These are phyloP conservation scores for Rhineura floridana DNA, from an alignment of 2,113 vertebrate species.

Conservation along the genomic window DNA sequence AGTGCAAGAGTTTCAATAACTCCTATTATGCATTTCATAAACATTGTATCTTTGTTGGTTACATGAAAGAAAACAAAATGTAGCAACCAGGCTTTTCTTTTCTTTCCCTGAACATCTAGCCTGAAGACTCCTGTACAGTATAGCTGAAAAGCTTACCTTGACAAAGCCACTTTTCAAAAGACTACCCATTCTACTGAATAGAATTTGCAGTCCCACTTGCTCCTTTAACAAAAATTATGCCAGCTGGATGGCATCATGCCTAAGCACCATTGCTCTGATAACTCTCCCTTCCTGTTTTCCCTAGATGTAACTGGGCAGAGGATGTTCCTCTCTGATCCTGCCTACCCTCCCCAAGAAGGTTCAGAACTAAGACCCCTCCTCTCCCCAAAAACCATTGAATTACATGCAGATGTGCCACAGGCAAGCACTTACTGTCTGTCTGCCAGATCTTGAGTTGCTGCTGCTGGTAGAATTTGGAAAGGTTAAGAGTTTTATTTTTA, in stretches of 20 bases:
- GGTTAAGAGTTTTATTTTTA: neutral
- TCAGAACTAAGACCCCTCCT: neutral
- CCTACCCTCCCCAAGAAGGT: neutral
- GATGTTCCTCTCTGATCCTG: neutral
- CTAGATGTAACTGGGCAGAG: neutral
- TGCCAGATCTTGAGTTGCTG: neutral
- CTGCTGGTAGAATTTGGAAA: neutral
- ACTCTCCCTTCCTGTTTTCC: neutral
- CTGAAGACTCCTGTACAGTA: neutral
- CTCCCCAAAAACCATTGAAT: neutral
- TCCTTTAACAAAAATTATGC: neutral
- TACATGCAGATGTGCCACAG: neutral
- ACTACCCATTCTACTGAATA: neutral
- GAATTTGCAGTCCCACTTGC: neutral
- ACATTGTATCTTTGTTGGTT: neutral
- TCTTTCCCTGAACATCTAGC: neutral
- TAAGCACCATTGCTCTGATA: neutral
- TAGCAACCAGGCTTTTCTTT: neutral
- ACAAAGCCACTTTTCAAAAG: neutral
- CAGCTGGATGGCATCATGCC: too few species aligned
- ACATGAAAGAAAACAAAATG: neutral
- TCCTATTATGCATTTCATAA: neutral
- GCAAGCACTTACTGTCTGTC: neutral
- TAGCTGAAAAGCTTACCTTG: neutral
- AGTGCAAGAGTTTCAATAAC: neutral